These are phyloP conservation scores for Chromis chromis DNA, from an alignment of 2,797 vertebrate species.

Conservation along the genomic window DNA sequence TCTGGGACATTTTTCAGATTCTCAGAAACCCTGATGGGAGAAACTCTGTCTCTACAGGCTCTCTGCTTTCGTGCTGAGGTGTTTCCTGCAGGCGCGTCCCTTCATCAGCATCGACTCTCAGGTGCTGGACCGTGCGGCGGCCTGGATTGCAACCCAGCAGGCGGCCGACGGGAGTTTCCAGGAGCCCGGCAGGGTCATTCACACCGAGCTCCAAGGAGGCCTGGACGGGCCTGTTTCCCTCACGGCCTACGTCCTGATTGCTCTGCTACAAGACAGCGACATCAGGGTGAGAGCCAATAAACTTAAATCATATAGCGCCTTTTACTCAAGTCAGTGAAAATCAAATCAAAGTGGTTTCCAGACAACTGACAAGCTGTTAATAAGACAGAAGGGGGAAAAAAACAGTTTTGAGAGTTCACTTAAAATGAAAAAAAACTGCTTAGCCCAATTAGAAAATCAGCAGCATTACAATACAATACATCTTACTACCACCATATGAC, in stretches of 20 bases:
- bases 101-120: slow-evolving; percentile 86
- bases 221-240: slow-evolving; percentile 85
- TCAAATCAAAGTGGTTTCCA: no score
- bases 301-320: no score
- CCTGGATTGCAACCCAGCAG: slow-evolving; percentile 86
- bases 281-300: slow-evolving; percentile 79
- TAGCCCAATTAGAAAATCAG: no score
- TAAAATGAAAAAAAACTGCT: no score
- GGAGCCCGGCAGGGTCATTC: slow-evolving; percentile 89
- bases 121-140: slow-evolving; percentile 77
- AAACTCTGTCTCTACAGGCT: slow-evolving; percentile 82
- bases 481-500: no score
- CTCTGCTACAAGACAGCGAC: slow-evolving; percentile 84
- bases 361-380: no score
- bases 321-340: no score
- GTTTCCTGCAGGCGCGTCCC: slow-evolving; percentile 89
- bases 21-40: no score
- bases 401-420: no score
- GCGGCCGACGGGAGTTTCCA: slow-evolving; percentile 84
- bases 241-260: slow-evolving; percentile 90
- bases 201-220: slow-evolving; percentile 89
- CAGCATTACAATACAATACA: no score
- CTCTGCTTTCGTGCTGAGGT: slow-evolving; percentile 92
- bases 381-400: no score
- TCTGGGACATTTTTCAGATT: no score